These are phyloP conservation scores for Drosophila mojavensis DNA, from an alignment of 1,140 invertebrate genomes.

Conservation along the genomic window DNA sequence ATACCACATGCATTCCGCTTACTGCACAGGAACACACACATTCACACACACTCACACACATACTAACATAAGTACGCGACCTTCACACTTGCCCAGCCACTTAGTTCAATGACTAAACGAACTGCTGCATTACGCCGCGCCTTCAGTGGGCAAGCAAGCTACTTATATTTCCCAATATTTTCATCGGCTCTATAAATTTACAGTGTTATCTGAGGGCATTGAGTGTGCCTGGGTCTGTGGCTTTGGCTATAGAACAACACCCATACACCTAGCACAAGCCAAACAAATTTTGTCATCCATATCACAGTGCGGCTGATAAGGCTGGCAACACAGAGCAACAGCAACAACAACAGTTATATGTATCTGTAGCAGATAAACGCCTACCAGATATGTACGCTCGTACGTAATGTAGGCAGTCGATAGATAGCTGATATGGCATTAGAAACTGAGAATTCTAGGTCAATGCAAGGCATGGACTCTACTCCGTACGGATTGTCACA, in stretches of 20 bases:
- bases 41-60: neutral
- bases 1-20: neutral
- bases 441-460: conserved; percentile 60
- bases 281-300: conserved; percentile 64
- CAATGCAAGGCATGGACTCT: conserved; percentile 53
- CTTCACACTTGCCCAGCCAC: conserved; percentile 36
- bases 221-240: conserved; percentile 2
- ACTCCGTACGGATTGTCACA: conserved; percentile 23
- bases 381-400: neutral
- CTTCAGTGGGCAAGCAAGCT: conserved; percentile 15
- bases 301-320: conserved; percentile 64
- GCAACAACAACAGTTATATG: neutral
- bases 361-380: conserved; percentile 9
- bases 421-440: conserved; percentile 23
- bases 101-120: conserved; percentile 55
- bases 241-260: conserved; percentile 5
- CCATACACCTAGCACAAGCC: conserved; percentile 17
- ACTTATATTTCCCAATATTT: conserved; percentile 57
- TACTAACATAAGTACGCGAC: conserved; percentile 12
- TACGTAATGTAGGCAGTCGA: conserved; percentile 2
- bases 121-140: conserved; percentile 27
- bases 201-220: conserved; percentile 48
- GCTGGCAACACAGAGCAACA: neutral
- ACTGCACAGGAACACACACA: neutral
- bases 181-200: conserved; percentile 50